A percentile compares a stretch with the other conserved stretches of the same genome.
These are phyloP conservation scores for Lepidocyrtoides sp. DNA, from an alignment of 2,888 invertebrate genomes.

Conservation along the genomic window DNA sequence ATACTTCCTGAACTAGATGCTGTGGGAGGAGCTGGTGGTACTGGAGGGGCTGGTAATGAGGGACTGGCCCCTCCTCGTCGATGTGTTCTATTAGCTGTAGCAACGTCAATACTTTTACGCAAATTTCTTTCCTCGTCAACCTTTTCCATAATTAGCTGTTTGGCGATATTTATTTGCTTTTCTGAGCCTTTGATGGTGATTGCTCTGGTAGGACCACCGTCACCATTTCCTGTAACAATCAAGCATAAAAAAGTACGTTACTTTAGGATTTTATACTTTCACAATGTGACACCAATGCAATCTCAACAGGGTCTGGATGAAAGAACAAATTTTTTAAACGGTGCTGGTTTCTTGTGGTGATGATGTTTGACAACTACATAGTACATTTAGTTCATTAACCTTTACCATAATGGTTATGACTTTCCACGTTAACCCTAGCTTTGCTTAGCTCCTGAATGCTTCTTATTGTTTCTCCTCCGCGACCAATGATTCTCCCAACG, in stretches of 20 bases:
- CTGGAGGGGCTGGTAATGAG: conserved; percentile 48
- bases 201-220: conserved; percentile 60
- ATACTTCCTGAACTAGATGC: conserved; percentile 42
- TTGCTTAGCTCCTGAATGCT: conserved; percentile 91
- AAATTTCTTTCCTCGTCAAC: conserved; percentile 89
- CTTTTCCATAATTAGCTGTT: conserved; percentile 91
- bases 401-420: conserved; percentile 67
- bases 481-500: conserved; percentile 92
- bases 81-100: conserved; percentile 74
- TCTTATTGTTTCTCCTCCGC: conserved; percentile 91
- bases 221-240: not conserved
- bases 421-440: conserved; percentile 90
- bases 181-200: conserved; percentile 90
- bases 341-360: not conserved
- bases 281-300: too few species aligned
- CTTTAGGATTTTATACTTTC: too few species aligned
- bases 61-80: conserved; percentile 43
- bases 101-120: conserved; percentile 87
- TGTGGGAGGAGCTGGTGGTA: not conserved
- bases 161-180: conserved; percentile 92
- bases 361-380: conserved; percentile 35
- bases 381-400: not conserved
- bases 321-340: conserved; percentile 78
- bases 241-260: too few species aligned
- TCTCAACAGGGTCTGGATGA: too few species aligned